These are phyloP conservation scores for Melangyna quadrimaculata DNA, from an alignment of 2,888 invertebrate genomes.

Conservation along the genomic window DNA sequence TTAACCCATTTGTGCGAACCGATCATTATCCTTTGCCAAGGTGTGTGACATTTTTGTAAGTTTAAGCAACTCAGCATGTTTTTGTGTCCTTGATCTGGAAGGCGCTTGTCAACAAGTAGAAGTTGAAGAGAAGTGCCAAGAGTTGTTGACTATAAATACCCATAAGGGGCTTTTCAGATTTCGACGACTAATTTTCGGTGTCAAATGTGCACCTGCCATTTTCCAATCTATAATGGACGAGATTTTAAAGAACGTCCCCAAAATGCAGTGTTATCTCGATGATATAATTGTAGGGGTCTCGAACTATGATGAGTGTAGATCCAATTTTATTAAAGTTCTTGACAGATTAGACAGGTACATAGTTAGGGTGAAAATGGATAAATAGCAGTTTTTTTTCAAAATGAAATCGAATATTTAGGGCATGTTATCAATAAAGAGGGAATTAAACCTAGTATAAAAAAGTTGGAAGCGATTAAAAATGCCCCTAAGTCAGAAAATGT, in stretches of 20 bases:
- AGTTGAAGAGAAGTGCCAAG: conserved; percentile 9
- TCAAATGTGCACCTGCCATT: too few species aligned
- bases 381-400: too few species aligned
- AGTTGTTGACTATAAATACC: conserved; percentile 40
- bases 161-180: background rate
- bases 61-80: background rate
- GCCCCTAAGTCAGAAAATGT: too few species aligned
- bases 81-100: conserved; percentile 35
- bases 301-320: background rate
- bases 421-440: too few species aligned
- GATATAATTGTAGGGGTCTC: too few species aligned
- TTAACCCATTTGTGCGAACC: background rate
- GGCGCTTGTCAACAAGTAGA: conserved; percentile 26
- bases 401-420: too few species aligned
- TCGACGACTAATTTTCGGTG: too few species aligned
- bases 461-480: too few species aligned
- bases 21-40: conserved; percentile 43
- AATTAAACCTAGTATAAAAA: too few species aligned
- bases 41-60: conserved; percentile 45
- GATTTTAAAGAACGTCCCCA: too few species aligned
- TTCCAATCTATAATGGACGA: conserved; percentile 53
- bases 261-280: too few species aligned
- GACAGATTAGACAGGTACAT: background rate
- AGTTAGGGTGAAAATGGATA: background rate
- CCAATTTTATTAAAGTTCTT: background rate